phyloP scores from a whole-genome alignment of 2,888 invertebrate species.

The Ophion slaviceki region DNA sequence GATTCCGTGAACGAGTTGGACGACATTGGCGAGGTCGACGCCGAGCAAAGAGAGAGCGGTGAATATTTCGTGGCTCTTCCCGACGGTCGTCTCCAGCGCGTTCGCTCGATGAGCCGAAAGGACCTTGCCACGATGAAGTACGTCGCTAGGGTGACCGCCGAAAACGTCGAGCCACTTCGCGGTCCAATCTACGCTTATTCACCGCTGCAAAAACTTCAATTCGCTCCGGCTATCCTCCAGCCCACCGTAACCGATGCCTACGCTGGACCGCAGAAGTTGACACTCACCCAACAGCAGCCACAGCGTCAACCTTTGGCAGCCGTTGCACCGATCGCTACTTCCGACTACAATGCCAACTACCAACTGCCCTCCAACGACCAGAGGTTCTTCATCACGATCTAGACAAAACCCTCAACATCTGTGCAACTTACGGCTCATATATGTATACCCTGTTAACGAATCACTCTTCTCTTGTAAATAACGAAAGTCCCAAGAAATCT shows the following conservation, averaged over 20 bases:
- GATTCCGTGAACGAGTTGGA: conserved; percentile 80
- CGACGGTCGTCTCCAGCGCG: conserved; percentile 86
- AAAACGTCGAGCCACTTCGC: conserved; percentile 87
- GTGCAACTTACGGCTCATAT: neutral
- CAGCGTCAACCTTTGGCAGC: conserved; percentile 75
- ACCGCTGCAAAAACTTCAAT: conserved; percentile 79
- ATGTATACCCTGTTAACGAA: neutral
- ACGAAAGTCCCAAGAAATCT: conserved; percentile 49
- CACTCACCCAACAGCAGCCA: conserved; percentile 28
- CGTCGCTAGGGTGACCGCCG: conserved; percentile 87
- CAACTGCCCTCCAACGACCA: conserved; percentile 74
- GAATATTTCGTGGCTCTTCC: conserved; percentile 88
- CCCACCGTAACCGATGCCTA: conserved; percentile 56
- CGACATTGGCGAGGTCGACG: conserved; percentile 78
- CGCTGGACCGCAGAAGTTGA: conserved; percentile 72
- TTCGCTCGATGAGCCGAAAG: conserved; percentile 86
- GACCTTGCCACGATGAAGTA: conserved; percentile 87
- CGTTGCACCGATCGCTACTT: conserved; percentile 73
- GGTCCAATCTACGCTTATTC: conserved; percentile 86
- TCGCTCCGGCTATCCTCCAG: conserved; percentile 73
- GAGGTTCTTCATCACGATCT: conserved; percentile 78
- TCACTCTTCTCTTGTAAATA: conserved; percentile 69
- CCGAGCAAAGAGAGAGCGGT: conserved; percentile 82
- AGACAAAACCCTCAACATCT: conserved; percentile 17
- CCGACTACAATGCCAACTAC: conserved; percentile 77